These are phyloP conservation scores for Rhabdomys dilectus DNA, from an alignment of 2,113 vertebrate species.

Conservation along the genomic window DNA sequence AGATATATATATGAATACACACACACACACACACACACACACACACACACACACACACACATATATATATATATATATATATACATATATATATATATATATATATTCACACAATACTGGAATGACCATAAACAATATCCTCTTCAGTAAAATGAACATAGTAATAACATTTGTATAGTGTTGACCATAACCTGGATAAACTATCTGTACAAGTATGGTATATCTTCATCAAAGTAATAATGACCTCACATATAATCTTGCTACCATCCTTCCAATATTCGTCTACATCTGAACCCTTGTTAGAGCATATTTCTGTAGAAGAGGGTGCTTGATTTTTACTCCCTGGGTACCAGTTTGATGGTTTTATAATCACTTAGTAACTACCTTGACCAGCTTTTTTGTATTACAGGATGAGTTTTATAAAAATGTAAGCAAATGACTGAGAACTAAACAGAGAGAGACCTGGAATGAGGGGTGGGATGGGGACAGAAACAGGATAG, in stretches of 20 bases:
- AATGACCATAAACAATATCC: not conserved
- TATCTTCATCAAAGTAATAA: not conserved
- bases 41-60: too few relatives aligned
- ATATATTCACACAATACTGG: not conserved
- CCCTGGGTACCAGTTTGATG: not conserved
- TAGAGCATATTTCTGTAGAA: not conserved
- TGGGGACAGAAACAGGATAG: not conserved
- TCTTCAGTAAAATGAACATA: not conserved
- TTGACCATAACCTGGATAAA: not conserved
- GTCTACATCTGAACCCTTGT: not conserved
- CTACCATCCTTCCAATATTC: not conserved
- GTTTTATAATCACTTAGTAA: constrained; percentile 30
- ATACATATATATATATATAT: not conserved
- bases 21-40: not conserved
- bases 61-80: too few relatives aligned
- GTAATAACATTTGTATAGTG: not conserved
- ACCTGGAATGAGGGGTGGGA: not conserved
- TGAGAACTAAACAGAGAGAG: constrained; percentile 1
- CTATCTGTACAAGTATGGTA: not conserved
- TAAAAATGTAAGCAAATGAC: constrained; percentile 10
- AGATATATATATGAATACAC: too few relatives aligned
- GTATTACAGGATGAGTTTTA: not conserved
- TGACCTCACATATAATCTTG: not conserved
- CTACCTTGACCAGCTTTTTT: constrained; percentile 3
- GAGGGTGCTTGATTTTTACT: not conserved